These are phyloP conservation scores for Hecatera dysodea DNA, from an alignment of 2,888 invertebrate genomes.

Conservation along the genomic window DNA sequence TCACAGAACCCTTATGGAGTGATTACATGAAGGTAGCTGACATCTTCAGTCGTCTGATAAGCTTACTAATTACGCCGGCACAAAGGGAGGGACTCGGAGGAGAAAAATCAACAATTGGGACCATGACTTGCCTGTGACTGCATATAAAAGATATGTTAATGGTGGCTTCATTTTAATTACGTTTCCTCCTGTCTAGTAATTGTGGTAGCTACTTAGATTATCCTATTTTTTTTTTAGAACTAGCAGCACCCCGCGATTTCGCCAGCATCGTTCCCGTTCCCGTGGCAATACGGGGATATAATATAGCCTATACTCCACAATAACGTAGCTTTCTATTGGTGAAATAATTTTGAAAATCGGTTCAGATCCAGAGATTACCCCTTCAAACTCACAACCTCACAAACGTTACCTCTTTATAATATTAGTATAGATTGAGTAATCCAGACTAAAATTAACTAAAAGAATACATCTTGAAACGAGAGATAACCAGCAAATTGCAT, in stretches of 20 bases:
- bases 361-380: too few relatives aligned
- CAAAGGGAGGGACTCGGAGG: constrained; percentile 32
- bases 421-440: background rate
- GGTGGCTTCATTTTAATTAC: constrained; percentile 19
- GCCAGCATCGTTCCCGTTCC: too few relatives aligned
- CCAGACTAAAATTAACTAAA: too few relatives aligned
- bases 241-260: too few relatives aligned
- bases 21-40: constrained; percentile 51
- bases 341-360: too few relatives aligned
- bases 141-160: constrained; percentile 18
- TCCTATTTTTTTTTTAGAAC: too few relatives aligned
- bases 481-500: background rate
- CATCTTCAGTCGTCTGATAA: constrained; percentile 61
- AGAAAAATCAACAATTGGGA: constrained; percentile 37
- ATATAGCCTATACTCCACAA: too few relatives aligned
- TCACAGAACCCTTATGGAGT: constrained; percentile 41
- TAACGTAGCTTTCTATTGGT: too few relatives aligned
- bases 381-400: too few relatives aligned
- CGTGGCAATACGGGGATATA: too few relatives aligned
- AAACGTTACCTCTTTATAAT: background rate
- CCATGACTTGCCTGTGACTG: background rate
- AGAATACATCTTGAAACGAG: background rate
- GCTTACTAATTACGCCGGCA: constrained; percentile 56
- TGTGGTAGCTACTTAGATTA: background rate
- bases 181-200: background rate